phyloP scores from a whole-genome alignment of 2,888 invertebrate species.

The Tetheella fluctuosa region DNA sequence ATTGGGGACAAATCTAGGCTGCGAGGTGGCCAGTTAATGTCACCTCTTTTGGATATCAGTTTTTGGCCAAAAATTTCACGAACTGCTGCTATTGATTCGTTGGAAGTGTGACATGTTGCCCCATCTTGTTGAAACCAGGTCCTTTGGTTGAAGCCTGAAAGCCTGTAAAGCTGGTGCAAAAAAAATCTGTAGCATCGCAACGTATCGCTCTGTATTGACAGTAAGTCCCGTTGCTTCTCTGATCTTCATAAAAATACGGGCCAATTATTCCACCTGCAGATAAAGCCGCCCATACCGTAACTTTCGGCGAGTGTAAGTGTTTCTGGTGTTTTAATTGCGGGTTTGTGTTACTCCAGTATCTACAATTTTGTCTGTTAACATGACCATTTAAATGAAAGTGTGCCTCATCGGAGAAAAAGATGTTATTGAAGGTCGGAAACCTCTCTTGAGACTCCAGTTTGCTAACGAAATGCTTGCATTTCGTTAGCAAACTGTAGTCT shows the following conservation, averaged over 20 bases:
- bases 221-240: conserved; percentile 19
- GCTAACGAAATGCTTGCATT: no score
- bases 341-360: conserved; percentile 24
- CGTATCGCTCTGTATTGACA: conserved; percentile 24
- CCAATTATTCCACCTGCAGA: conserved; percentile 27
- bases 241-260: conserved; percentile 28
- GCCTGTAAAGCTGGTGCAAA: conserved; percentile 20
- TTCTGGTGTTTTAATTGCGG: conserved; percentile 22
- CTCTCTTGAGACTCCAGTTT: no score
- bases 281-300: conserved; percentile 26
- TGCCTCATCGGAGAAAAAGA: conserved; percentile 11
- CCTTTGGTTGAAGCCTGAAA: conserved; percentile 19
- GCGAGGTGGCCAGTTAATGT: conserved; percentile 31
- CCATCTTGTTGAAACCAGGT: conserved; percentile 27
- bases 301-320: conserved; percentile 23
- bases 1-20: conserved; percentile 29
- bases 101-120: conserved; percentile 20
- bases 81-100: conserved; percentile 11
- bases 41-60: conserved; percentile 27
- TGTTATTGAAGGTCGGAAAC: conserved; percentile 18
- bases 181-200: conserved; percentile 22
- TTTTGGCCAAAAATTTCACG: conserved; percentile 18
- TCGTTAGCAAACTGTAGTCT: conserved; percentile 20
- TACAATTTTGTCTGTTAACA: conserved; percentile 21
- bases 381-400: conserved; percentile 21